Conservation (phyloP, 2,113 vertebrate genomes). For the Sander lucioperca region DNA sequence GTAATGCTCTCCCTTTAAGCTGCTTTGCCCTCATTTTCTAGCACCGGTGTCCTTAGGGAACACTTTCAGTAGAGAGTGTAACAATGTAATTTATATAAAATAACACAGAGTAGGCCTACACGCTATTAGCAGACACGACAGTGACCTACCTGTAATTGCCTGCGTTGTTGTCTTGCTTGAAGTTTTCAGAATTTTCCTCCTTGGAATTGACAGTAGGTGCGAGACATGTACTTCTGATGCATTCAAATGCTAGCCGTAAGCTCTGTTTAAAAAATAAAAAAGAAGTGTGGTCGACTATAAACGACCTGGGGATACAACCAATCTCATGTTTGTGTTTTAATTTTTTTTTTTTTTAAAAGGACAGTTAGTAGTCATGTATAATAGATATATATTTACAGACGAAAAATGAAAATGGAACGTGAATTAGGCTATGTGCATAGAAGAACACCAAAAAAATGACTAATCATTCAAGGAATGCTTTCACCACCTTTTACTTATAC, state of each 20-base stretch:
- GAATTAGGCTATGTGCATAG: not conserved
- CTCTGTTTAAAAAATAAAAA: not conserved
- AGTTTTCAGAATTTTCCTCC: conserved; percentile 71
- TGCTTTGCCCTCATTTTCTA: conserved; percentile 82
- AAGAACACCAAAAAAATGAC: not conserved
- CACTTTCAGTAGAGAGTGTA: conserved; percentile 31
- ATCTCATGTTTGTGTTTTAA: not conserved
- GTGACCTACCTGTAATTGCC: conserved; percentile 59
- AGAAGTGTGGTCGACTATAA: rapidly evolving
- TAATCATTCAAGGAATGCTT: not conserved
- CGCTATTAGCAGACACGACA: not conserved
- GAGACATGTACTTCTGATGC: conserved; percentile 62
- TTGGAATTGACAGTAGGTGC: conserved; percentile 61
- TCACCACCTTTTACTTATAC: not conserved
- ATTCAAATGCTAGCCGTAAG: conserved; percentile 37
- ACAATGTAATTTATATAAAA: conserved; percentile 36
- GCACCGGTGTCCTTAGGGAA: conserved; percentile 60
- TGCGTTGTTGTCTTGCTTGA: conserved; percentile 23
- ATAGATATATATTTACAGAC: not conserved
- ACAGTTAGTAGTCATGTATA: not conserved
- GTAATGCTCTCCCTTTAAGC: conserved; percentile 80
- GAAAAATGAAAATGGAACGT: not conserved
- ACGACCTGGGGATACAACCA: not conserved
- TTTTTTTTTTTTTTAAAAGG: not conserved
- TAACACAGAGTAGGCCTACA: not conserved